These are phyloP conservation scores for Adelphocoris suturalis DNA, from an alignment of 2,888 invertebrate species.

Conservation along the genomic window DNA sequence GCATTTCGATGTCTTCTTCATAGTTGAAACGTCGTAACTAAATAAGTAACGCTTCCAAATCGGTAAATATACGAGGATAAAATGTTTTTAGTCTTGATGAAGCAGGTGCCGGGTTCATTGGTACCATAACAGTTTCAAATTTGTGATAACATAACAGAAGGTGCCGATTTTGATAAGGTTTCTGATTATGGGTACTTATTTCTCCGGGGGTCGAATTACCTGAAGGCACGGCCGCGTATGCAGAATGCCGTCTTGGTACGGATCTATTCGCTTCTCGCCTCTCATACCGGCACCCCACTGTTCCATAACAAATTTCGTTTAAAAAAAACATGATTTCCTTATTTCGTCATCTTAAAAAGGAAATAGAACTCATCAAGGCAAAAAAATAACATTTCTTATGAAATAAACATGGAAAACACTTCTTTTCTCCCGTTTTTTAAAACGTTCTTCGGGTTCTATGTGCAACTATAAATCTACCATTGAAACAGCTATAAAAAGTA, in stretches of 20 bases:
- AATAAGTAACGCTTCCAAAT: background rate
- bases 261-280: slow-evolving; percentile 76
- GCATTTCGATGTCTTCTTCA: background rate
- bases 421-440: background rate
- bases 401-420: slow-evolving; percentile 8
- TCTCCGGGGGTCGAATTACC: slow-evolving; percentile 50
- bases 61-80: background rate
- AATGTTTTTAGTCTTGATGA: background rate
- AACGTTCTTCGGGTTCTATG: background rate
- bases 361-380: slow-evolving; percentile 52
- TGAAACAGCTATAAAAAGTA: slow-evolving; percentile 5
- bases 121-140: slow-evolving; percentile 6
- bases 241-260: slow-evolving; percentile 66
- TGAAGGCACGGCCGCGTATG: slow-evolving; percentile 62
- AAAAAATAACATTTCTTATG: slow-evolving; percentile 48
- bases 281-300: slow-evolving; percentile 78
- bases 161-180: slow-evolving; percentile 38
- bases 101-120: slow-evolving; percentile 17
- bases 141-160: slow-evolving; percentile 11
- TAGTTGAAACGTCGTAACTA: background rate
- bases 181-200: slow-evolving; percentile 36
- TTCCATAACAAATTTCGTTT: slow-evolving; percentile 71
- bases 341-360: slow-evolving; percentile 55
- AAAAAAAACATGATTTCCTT: slow-evolving; percentile 64
- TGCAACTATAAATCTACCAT: slow-evolving; percentile 39